Base-by-base conservation (phyloP, 2,113 vertebrate species). In the Aleadryas rufinucha region DNA sequence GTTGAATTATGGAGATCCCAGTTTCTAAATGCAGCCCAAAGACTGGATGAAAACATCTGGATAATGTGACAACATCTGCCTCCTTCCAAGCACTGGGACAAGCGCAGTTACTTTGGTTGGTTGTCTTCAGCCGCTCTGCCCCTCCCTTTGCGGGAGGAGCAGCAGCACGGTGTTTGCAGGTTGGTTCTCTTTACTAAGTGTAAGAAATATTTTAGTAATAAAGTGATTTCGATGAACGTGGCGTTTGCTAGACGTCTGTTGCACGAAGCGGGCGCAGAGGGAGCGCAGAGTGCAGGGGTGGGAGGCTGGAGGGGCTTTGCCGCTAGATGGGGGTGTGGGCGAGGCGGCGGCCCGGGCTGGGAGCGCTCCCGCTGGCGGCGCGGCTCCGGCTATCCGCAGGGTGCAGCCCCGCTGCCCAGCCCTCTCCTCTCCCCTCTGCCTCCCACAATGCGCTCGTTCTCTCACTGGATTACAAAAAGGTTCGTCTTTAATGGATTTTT, bases 161-260 rank as follows among this genome's bases (percentile, higher is more conserved):
- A 65, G 89, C 2, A 33, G 56, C 39, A 2, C 33, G 52, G 23
- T 9, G 3, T 30, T 22, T 65, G 56, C 89, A 97, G 88, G 37
- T 42, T 41, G 92, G 41, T 81, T 60, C 18, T 39, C 95, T 78
- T 84, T 24, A 53, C n/a, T 47, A 75, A 91, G 90, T 71, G 79
- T 84, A 75, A 59, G n/a, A 75, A 89, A 9, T 84, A 49, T 81
- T 96, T 88, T 56, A 92, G 93, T 80, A 75, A 92, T 91, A 74
- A 95, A 94, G 84, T 23, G 2, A 91, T 89, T 93, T 50, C 88
- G 39, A 6, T 10, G 69, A 44, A 31, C 4, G 0, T 7, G 74
- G 70, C 10, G 70, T 6, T 52, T 1, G 12, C 28, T 20, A 17
- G n/a, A 6, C 2, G 30, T 19, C 37, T 87, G 33, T 33, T 60